phyloP scores from a whole-genome alignment of 2,113 vertebrate genomes.

The Prinia subflava region DNA sequence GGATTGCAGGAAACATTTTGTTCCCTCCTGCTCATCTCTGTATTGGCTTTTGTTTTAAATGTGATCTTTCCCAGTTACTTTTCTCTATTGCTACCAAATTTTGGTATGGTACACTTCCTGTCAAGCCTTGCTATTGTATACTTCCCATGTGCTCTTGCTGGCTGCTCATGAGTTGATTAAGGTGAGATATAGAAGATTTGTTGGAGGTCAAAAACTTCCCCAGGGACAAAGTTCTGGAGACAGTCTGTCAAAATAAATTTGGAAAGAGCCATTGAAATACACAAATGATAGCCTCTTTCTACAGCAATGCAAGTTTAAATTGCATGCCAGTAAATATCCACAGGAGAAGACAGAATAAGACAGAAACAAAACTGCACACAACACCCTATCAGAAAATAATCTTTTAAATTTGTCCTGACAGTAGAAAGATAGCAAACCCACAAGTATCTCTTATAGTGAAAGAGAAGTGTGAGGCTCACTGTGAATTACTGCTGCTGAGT shows the following conservation, averaged over 20 bases:
- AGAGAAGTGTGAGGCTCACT: not conserved
- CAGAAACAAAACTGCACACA: not conserved
- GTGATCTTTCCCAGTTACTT: not conserved
- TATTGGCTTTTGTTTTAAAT: not conserved
- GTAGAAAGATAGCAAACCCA: not conserved
- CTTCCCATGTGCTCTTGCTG: not conserved
- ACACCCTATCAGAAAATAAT: not conserved
- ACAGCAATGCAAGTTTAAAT: not conserved
- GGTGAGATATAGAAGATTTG: slow-evolving; percentile 4
- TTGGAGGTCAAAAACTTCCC: slow-evolving; percentile 36
- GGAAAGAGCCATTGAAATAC: slow-evolving; percentile 17
- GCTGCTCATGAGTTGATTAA: not conserved
- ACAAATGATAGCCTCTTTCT: slow-evolving; percentile 9
- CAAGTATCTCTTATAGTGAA: not conserved
- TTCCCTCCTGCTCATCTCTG: not conserved
- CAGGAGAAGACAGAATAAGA: not conserved
- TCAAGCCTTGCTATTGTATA: not conserved
- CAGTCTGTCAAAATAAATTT: slow-evolving; percentile 38
- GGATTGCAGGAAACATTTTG: not conserved
- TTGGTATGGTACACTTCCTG: not conserved
- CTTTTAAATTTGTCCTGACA: not conserved
- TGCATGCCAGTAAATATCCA: not conserved
- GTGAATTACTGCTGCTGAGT: not conserved
- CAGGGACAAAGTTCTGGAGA: slow-evolving; percentile 7
- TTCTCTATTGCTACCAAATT: not conserved